These are phyloP conservation scores for Melinaea menophilus DNA, from an alignment of 2,888 invertebrate genomes.

Conservation along the genomic window DNA sequence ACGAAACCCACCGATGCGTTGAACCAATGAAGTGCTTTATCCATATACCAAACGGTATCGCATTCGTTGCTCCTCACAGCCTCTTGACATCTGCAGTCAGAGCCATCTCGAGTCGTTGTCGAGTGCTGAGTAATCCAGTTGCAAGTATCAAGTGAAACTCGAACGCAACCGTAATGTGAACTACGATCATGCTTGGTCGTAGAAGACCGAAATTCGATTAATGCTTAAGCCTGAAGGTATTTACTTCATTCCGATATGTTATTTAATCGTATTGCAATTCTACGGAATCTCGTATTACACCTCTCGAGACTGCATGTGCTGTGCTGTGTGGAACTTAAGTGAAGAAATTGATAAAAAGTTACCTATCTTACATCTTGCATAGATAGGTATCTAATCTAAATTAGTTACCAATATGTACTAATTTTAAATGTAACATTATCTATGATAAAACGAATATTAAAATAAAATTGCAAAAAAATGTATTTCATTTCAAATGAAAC, in stretches of 20 bases:
- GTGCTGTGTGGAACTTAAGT: too few species aligned
- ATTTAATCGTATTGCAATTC: conserved; percentile 43
- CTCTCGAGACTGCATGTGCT: not conserved
- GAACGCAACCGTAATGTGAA: conserved; percentile 63
- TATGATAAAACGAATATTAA: too few species aligned
- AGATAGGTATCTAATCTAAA: too few species aligned
- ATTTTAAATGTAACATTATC: too few species aligned
- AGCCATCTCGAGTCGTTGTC: conserved; percentile 64
- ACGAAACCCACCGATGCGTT: conserved; percentile 18
- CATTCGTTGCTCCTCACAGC: conserved; percentile 32
- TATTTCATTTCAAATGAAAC: too few species aligned
- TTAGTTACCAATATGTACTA: too few species aligned
- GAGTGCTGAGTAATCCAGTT: conserved; percentile 59
- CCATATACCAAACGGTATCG: conserved; percentile 21
- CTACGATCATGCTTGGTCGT: conserved; percentile 57
- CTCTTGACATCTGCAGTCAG: conserved; percentile 62
- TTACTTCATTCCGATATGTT: conserved; percentile 38
- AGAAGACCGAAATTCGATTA: conserved; percentile 72
- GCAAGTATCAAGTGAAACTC: conserved; percentile 60
- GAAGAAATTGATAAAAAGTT: too few species aligned
- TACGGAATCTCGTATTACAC: conserved; percentile 33
- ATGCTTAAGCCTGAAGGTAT: conserved; percentile 59
- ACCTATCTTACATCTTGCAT: too few species aligned
- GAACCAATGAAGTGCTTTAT: conserved; percentile 17
- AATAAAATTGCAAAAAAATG: too few species aligned